A percentile compares a stretch with the other conserved stretches of the same genome.
These are phyloP conservation scores for Copidosoma aretas DNA, from an alignment of 2,888 invertebrate genomes.

Conservation along the genomic window DNA sequence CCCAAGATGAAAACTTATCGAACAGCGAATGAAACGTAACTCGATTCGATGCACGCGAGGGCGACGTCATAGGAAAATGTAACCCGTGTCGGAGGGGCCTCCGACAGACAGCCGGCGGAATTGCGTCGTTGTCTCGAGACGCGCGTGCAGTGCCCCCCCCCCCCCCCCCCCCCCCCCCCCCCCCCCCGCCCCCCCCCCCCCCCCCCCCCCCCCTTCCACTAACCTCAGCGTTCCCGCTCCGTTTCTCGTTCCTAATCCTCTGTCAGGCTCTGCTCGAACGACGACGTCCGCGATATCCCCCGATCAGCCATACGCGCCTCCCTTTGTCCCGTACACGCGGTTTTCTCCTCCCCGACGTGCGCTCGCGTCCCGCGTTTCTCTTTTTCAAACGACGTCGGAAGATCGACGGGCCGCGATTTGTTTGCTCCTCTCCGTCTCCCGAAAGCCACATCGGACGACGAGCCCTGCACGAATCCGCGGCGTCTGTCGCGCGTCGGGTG, in stretches of 20 bases:
- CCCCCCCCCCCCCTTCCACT: slow-evolving; percentile 12
- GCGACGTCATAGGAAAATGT: slow-evolving; percentile 48
- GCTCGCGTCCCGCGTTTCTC: neutral
- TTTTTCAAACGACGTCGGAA: neutral
- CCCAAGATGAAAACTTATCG: slow-evolving; percentile 43
- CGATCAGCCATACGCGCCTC: slow-evolving; percentile 11
- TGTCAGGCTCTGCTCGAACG: slow-evolving; percentile 31
- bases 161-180: neutral
- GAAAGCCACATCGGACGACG: too few species aligned
- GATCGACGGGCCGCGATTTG: neutral
- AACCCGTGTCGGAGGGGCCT: slow-evolving; percentile 47
- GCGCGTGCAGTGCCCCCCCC: slow-evolving; percentile 18
- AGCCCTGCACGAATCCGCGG: too few species aligned
- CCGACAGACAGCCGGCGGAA: slow-evolving; percentile 44
- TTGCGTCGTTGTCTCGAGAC: slow-evolving; percentile 45
- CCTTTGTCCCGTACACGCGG: neutral
- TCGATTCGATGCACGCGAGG: slow-evolving; percentile 42
- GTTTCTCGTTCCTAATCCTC: slow-evolving; percentile 34
- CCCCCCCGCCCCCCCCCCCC: slow-evolving; percentile 13
- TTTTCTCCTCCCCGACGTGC: too few species aligned
- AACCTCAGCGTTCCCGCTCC: slow-evolving; percentile 29
- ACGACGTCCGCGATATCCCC: too few species aligned
- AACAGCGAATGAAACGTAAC: slow-evolving; percentile 44
- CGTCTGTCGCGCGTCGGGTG: too few species aligned
- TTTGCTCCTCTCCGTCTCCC: too few species aligned